These are phyloP conservation scores for Thamnaconus septentrionalis DNA, from an alignment of 2,113 vertebrate species.

Conservation along the genomic window DNA sequence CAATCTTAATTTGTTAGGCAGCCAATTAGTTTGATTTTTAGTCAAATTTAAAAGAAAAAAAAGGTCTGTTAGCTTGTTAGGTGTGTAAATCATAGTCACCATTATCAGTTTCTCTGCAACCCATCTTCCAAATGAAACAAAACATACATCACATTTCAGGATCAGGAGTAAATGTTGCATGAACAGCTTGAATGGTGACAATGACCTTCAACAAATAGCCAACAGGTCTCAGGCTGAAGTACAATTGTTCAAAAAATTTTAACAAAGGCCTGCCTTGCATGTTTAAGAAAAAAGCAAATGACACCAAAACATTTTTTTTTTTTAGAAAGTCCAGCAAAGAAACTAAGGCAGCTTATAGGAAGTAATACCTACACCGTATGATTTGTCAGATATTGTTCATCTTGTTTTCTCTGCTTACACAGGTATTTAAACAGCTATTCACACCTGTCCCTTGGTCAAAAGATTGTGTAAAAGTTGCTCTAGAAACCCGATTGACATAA, in stretches of 20 bases:
- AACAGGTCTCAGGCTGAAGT: conserved; percentile 79
- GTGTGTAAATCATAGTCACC: conserved; percentile 58
- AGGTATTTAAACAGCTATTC: conserved; percentile 63
- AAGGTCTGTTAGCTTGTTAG: conserved; percentile 69
- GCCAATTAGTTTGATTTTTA: conserved; percentile 63
- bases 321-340: conserved; percentile 81
- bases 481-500: conserved; percentile 74
- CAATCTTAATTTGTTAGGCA: conserved; percentile 80
- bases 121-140: conserved; percentile 58
- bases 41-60: conserved; percentile 79
- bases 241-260: conserved; percentile 72
- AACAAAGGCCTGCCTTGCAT: conserved; percentile 75
- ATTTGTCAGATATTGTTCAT: conserved; percentile 80
- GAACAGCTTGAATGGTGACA: conserved; percentile 81
- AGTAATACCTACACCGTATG: conserved; percentile 83
- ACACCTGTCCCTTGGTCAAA: conserved; percentile 69
- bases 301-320: conserved; percentile 77
- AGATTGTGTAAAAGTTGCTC: conserved; percentile 79
- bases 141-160: conserved; percentile 77
- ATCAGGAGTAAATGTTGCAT: conserved; percentile 86
- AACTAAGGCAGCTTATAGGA: conserved; percentile 84
- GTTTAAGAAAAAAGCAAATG: conserved; percentile 87
- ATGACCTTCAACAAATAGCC: conserved; percentile 59
- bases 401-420: conserved; percentile 65
- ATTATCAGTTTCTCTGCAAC: conserved; percentile 56